Base-by-base conservation (phyloP, 2,797 vertebrate genomes). In the Ambastaia sidthimunki region DNA sequence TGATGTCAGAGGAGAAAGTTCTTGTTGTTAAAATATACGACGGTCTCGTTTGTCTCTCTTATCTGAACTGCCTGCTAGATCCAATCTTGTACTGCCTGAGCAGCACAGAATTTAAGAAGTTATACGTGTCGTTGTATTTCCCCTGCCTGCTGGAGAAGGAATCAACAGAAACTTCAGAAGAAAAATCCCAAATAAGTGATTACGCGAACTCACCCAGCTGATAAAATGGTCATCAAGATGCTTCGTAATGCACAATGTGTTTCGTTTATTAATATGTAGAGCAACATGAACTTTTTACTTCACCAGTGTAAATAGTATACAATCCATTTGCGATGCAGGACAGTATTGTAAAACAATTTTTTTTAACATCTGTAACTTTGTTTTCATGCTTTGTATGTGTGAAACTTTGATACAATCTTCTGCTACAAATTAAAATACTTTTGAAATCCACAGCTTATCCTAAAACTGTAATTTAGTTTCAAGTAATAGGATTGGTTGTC, bases 41-140 rank as follows among this genome's bases (percentile, higher is more conserved):
- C 5, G 93, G 92, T 68, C 85, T 94, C 66, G 86, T 93, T 90
- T 89, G 91, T 23, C 87, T 93, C 13, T 94, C 93, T 77, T 93
- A 91, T 85, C 71, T 93, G 68, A 93, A 94, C 85, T 93, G 92
- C 18, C 83, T 94, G 1, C 78, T 94, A 76, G 93, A 94, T 41
- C 93, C 93, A 0, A 85, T 93, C 0, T 65, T 94, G 74, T 94
- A 94, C 89, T 94, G 93, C 85, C 91, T 94, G 85, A 91, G 92
- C 55, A 94, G 91, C 87, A 93, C 91, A 62, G 92, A 92, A 86
- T 94, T 94, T 31, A 94, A 94, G 80, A 67, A 67, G 0, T 37
- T 94, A 4, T 94, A 94, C 23, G 31, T 93, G 23, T 60, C 84
- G 18, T 91, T 19, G 4, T 93, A 92, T 72, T 90, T 92, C 52